Evolutionary conservation across 2,113 vertebrate species (phyloP).

Genomic region (Mesembrinibis cayennensis): DNA sequence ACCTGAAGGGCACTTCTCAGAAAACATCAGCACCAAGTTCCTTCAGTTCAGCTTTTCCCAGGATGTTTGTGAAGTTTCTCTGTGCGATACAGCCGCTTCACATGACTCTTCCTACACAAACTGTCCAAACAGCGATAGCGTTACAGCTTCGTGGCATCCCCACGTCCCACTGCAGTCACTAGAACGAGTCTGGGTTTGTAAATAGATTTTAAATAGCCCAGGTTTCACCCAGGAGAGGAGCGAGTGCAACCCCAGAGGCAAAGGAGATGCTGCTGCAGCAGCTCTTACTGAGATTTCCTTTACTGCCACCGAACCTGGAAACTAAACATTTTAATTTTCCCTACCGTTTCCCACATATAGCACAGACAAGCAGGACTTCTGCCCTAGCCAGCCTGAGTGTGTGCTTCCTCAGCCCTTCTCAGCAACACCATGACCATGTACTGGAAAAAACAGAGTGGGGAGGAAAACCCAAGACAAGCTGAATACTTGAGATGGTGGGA

Average conservation of each 20-base stretch:
- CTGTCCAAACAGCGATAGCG: neutral
- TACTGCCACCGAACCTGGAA: neutral
- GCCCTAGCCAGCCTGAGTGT: neutral
- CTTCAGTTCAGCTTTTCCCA: neutral
- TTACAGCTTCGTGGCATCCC: neutral
- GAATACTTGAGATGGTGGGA: neutral
- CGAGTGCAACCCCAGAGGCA: neutral
- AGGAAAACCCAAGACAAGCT: neutral
- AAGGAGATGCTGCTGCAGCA: neutral
- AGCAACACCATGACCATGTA: fast-evolving
- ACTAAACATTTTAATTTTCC: neutral
- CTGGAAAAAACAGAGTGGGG: neutral
- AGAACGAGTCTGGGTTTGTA: neutral
- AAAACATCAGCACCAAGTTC: neutral
- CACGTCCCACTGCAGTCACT: fast-evolving
- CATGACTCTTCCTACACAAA: neutral
- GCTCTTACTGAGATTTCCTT: neutral
- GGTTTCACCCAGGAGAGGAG: neutral
- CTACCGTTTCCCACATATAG: fast-evolving
- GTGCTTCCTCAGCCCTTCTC: neutral
- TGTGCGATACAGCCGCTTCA: neutral
- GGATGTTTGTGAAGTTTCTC: neutral
- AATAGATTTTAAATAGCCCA: neutral
- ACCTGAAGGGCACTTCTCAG: neutral
- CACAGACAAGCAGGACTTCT: neutral